phyloP scores from a whole-genome alignment of 2,888 invertebrate genomes.

The Nycteola revayana region DNA sequence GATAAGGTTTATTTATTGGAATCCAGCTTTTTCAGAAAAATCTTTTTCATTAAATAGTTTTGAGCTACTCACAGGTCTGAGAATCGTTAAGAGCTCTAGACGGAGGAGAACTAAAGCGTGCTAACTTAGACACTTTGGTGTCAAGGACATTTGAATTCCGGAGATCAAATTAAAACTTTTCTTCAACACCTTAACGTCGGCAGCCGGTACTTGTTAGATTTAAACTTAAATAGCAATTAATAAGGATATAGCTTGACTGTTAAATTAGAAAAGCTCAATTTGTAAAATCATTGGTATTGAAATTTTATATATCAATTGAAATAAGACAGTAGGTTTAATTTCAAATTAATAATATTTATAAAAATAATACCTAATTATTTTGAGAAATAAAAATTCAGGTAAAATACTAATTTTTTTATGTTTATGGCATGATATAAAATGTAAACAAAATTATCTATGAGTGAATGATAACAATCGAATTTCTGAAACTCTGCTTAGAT shows the following conservation, averaged over 20 bases:
- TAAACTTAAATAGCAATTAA: slow-evolving; percentile 30
- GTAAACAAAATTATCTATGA: too few relatives aligned
- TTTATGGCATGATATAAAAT: too few relatives aligned
- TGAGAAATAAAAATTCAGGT: too few relatives aligned
- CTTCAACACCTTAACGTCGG: slow-evolving; percentile 8
- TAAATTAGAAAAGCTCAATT: too few relatives aligned
- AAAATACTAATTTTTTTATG: too few relatives aligned
- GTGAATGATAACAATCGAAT: slow-evolving; percentile 26
- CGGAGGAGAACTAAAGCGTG: slow-evolving; percentile 37
- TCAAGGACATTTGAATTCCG: slow-evolving; percentile 40
- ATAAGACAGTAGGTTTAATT: too few relatives aligned
- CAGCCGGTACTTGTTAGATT: slow-evolving; percentile 21
- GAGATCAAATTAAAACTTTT: slow-evolving; percentile 48
- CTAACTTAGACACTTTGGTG: slow-evolving; percentile 37
- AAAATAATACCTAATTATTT: too few relatives aligned
- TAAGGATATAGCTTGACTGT: too few relatives aligned
- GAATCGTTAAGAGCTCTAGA: slow-evolving; percentile 20
- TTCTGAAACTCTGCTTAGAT: slow-evolving; percentile 35
- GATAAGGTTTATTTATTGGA: slow-evolving; percentile 4
- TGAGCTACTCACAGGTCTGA: slow-evolving; percentile 1
- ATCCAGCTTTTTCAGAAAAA: not conserved
- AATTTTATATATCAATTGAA: too few relatives aligned
- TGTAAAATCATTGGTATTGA: too few relatives aligned
- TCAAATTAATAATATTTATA: too few relatives aligned
- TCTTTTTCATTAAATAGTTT: not conserved